Conservation (phyloP, 92 coral and sea anemone genomes). For the Bergia sp. region DNA sequence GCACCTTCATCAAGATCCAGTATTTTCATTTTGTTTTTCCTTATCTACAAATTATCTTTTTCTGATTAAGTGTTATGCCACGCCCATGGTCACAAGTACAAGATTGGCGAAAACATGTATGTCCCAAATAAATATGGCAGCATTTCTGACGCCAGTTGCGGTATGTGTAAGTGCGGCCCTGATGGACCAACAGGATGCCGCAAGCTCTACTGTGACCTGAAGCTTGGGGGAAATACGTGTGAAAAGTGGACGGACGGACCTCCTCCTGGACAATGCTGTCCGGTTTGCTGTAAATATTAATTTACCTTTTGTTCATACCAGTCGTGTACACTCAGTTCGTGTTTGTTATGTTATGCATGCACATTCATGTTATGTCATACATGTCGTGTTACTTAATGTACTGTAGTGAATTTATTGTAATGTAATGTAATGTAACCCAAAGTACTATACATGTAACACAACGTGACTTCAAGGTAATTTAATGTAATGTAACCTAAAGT, state of each 20-base stretch:
- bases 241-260: conserved; percentile 34
- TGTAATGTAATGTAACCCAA: no score
- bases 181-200: conserved; percentile 22
- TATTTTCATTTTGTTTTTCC: no score
- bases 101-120: conserved; percentile 31
- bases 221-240: neutral
- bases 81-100: conserved; percentile 16
- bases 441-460: no score
- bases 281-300: conserved; percentile 8
- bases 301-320: neutral
- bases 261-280: conserved; percentile 37
- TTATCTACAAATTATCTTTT: neutral
- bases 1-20: no score
- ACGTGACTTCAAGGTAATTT: no score
- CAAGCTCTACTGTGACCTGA: conserved; percentile 32
- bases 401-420: neutral
- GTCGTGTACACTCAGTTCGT: neutral
- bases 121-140: neutral
- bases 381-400: neutral
- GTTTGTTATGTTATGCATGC: neutral
- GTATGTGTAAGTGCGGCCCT: conserved; percentile 25
- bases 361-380: no score
- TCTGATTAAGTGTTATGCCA: neutral
- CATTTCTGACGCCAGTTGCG: conserved; percentile 16
- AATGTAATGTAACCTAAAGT: no score